Base-by-base conservation (phyloP, 2,888 invertebrate species). In the Acronicta alni region DNA sequence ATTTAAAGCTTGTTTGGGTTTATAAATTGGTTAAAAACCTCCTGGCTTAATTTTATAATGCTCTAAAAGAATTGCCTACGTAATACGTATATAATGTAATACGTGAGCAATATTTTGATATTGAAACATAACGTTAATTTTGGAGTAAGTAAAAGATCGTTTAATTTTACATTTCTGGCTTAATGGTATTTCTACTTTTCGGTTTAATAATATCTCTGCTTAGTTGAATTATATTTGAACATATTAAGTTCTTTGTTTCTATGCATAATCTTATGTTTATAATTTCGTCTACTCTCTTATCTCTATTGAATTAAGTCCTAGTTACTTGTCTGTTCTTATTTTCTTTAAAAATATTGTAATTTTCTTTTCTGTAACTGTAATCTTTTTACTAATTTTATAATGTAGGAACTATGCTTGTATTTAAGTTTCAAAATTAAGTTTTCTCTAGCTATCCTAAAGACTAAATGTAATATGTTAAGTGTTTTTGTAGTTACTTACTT, bases 381-480 rank as follows among this genome's bases (percentile, higher is more conserved):
- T 18, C 8, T 26, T 38, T 16, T 46, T 38, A 23, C 7, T 35
- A 18, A 42, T n/a, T 26, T n/a, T 26, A 14, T 23, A 15, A 18
- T n/a, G n/a, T 9, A 23, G 2, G 4, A 26, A 43, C 23, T 43
- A 26, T 10, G 10, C 17, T n/a, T 51, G 14, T 45, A 51, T 23
- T 47, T 59, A 47, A 38, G n/a, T 41, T 32, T 23, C 20, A 20
- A 20, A 38, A 15, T 39, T 30, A 49, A 41, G 26, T 30, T 0
- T 39, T 45, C 20, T 3, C 30, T 16, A 41, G 8, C 14, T 42
- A 32, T 20, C 23, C 6, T 10, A 10, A 42, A 30, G 1, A 1
- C 45, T 32, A 67, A 58, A 64, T 32, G 18, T 0, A 18, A 1
- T 44, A 35, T 23, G n/a, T 8, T 57, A 20, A 20, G 41, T 42